phyloP scores from a whole-genome alignment of 2,797 vertebrate species.

The Sandelia bainsii region DNA sequence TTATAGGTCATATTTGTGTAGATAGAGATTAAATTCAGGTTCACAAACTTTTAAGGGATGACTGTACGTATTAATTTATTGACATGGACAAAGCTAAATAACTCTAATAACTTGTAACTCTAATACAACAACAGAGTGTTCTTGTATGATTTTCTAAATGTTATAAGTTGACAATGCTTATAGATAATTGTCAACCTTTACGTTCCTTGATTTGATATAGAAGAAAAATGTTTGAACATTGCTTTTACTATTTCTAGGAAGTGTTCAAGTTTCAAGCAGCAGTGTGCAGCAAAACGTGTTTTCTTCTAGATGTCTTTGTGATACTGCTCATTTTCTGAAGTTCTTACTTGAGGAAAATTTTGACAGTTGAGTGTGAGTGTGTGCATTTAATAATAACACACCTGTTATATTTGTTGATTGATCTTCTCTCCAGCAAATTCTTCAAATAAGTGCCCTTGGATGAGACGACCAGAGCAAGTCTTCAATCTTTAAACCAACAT shows the following conservation, averaged over 20 bases:
- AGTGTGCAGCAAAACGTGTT: not conserved
- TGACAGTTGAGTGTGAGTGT: constrained; percentile 20
- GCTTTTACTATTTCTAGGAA: not conserved
- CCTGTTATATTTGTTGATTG: constrained; percentile 21
- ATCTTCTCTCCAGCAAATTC: constrained; percentile 1
- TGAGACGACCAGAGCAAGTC: not conserved
- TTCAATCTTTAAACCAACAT: not conserved
- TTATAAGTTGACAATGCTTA: not conserved
- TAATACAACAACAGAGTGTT: not conserved
- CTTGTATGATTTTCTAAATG: not conserved
- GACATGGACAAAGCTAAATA: not conserved
- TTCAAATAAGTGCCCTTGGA: constrained; percentile 21
- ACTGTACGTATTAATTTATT: not conserved
- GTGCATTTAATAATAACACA: constrained; percentile 19
- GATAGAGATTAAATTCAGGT: too few relatives aligned
- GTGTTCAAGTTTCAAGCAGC: not conserved
- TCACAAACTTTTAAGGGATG: too few relatives aligned
- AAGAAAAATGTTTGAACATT: not conserved
- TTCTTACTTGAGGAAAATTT: constrained; percentile 13
- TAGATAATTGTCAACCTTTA: too few relatives aligned
- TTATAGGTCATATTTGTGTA: too few relatives aligned
- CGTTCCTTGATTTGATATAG: not conserved
- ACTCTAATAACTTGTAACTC: too few relatives aligned
- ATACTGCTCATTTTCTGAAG: constrained; percentile 15
- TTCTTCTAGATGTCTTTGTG: constrained; percentile 20